Evolutionary conservation across 2,888 invertebrate genomes (phyloP).

Genomic region (Gasteruption jaculator): DNA sequence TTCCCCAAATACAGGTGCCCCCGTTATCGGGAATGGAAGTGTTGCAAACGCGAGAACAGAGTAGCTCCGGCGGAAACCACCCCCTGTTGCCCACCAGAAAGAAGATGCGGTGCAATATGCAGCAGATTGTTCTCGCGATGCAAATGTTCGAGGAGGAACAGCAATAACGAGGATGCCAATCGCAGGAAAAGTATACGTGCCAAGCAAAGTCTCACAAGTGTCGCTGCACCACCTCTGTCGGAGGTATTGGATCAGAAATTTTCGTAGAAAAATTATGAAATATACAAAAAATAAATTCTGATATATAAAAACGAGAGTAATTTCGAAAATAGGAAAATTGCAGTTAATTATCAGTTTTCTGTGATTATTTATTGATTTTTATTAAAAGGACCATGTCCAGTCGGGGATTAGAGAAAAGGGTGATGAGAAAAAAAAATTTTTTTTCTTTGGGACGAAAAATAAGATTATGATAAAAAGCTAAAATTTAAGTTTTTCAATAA

Average conservation of each 20-base stretch:
- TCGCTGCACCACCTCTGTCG: slow-evolving; percentile 46
- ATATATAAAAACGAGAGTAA: neutral
- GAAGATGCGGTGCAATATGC: slow-evolving; percentile 40
- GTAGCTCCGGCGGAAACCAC: slow-evolving; percentile 38
- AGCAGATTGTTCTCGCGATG: slow-evolving; percentile 32
- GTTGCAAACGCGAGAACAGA: slow-evolving; percentile 33
- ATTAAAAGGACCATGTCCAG: too few species aligned
- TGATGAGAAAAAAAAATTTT: too few species aligned
- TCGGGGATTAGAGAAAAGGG: too few species aligned
- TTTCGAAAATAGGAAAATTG: too few species aligned
- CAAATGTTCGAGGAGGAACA: slow-evolving; percentile 22
- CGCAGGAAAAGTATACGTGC: slow-evolving; percentile 42
- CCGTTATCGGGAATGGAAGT: slow-evolving; percentile 31
- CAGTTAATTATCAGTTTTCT: too few species aligned
- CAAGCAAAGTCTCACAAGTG: slow-evolving; percentile 49
- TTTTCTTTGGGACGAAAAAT: too few species aligned
- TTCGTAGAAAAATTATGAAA: too few species aligned
- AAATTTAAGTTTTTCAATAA: too few species aligned
- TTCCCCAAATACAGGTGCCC: slow-evolving; percentile 30
- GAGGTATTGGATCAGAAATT: slow-evolving; percentile 34
- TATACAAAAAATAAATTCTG: too few species aligned
- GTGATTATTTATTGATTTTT: too few species aligned
- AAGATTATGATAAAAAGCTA: too few species aligned
- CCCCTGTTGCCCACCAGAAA: slow-evolving; percentile 41
- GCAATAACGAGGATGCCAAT: slow-evolving; percentile 29